Conservation (phyloP, 2,888 invertebrate species). For the Torymus aiolomorphi region DNA sequence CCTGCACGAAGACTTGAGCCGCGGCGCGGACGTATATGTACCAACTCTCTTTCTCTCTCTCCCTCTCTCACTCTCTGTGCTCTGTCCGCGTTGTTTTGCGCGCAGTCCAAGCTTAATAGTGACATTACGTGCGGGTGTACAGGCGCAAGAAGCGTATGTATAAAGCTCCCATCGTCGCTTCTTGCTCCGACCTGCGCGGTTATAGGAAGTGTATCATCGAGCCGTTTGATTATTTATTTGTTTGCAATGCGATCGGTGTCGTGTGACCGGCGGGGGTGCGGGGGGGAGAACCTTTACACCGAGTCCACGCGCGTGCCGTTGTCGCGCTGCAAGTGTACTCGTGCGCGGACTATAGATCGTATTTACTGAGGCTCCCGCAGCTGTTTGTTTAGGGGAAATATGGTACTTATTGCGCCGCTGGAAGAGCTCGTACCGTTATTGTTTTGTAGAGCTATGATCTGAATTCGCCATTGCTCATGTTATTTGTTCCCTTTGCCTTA, state of each 20-base stretch:
- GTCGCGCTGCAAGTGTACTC: neutral
- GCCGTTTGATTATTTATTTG: slow-evolving; percentile 1
- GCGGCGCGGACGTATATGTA: slow-evolving; percentile 9
- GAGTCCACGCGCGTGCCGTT: neutral
- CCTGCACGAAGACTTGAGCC: slow-evolving; percentile 14
- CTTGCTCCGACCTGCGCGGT: too few relatives aligned
- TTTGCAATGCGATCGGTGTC: neutral
- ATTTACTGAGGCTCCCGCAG: neutral
- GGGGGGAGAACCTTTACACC: neutral
- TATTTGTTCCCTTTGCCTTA: too few relatives aligned
- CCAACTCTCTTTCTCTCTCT: neutral
- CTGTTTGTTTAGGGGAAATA: neutral
- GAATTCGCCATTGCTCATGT: too few relatives aligned
- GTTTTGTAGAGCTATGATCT: too few relatives aligned
- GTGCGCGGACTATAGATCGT: slow-evolving; percentile 2
- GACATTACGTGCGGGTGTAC: neutral
- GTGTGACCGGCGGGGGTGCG: too few relatives aligned
- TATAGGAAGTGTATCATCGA: neutral
- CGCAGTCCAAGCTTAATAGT: neutral
- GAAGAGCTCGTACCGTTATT: neutral
- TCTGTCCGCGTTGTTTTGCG: too few relatives aligned
- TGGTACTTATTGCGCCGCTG: neutral
- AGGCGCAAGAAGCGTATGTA: too few relatives aligned
- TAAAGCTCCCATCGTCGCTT: too few relatives aligned
- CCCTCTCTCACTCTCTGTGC: too few relatives aligned